These are phyloP conservation scores for Sebastes minor DNA, from an alignment of 2,797 vertebrate genomes.

Conservation along the genomic window DNA sequence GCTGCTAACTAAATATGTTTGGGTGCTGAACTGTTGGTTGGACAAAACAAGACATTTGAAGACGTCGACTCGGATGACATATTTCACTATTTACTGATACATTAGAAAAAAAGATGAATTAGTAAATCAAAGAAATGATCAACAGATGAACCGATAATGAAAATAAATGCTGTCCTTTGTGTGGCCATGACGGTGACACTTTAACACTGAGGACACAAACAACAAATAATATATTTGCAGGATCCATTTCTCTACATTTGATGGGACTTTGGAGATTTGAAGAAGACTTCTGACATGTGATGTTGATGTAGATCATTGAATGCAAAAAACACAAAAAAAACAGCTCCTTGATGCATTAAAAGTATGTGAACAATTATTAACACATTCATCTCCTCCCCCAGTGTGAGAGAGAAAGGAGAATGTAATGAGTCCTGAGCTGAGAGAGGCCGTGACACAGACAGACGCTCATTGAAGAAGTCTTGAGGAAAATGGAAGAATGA, in stretches of 20 bases:
- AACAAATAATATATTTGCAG: background rate
- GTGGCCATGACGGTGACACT: background rate
- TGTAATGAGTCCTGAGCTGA: slow-evolving; percentile 9
- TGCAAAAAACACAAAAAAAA: too few species aligned
- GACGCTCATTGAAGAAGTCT: slow-evolving; percentile 33
- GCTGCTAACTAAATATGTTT: too few species aligned
- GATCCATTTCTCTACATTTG: background rate
- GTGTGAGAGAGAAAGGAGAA: slow-evolving; percentile 16
- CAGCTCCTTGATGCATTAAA: background rate
- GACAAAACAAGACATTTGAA: background rate
- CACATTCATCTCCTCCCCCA: background rate
- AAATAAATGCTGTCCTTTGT: background rate
- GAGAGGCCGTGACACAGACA: slow-evolving; percentile 21
- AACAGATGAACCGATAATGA: background rate
- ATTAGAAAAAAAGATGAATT: background rate
- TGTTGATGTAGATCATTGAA: background rate
- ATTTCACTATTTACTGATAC: background rate
- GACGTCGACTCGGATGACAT: background rate
- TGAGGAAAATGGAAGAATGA: slow-evolving; percentile 62
- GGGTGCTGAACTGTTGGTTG: background rate
- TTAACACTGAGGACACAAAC: background rate
- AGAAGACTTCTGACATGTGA: background rate
- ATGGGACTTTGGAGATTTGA: background rate
- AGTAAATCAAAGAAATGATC: background rate
- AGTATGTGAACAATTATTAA: background rate